Percentiles rank a stretch among this genome's conserved stretches.
Conservation (phyloP, 2,888 invertebrate species). For the Drosophila nigritarsus region DNA sequence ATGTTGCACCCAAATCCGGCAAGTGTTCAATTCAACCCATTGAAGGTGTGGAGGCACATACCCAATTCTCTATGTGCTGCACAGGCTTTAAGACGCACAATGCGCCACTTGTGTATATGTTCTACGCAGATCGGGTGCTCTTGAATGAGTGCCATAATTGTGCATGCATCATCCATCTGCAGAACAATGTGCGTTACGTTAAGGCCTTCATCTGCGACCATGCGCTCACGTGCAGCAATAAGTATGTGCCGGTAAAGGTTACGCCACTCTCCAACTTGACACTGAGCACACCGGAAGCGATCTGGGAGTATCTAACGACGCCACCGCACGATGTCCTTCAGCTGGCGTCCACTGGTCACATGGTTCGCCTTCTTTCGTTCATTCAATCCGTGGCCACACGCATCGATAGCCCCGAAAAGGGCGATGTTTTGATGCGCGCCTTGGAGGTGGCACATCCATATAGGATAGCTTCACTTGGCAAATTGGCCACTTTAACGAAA, state of each 20-base stretch:
- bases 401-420: rapidly evolving
- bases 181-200: conserved; percentile 1
- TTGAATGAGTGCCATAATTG: conserved; percentile 44
- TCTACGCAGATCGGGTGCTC: conserved; percentile 45
- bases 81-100: background rate
- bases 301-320: conserved; percentile 18
- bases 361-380: conserved; percentile 4
- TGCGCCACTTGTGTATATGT: conserved; percentile 31
- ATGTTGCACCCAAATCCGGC: conserved; percentile 27
- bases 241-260: conserved; percentile 32
- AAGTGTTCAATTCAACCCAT: conserved; percentile 29
- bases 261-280: conserved; percentile 15
- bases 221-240: conserved; percentile 8
- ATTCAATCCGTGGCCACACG: conserved; percentile 23
- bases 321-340: background rate
- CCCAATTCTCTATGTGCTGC: conserved; percentile 47
- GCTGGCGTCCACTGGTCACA: rapidly evolving
- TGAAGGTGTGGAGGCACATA: conserved; percentile 44
- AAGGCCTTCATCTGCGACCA: conserved; percentile 44
- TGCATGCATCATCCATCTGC: conserved; percentile 37
- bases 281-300: background rate
- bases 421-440: background rate
- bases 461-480: conserved; percentile 14
- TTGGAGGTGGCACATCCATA: background rate
- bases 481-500: conserved; percentile 45